These are phyloP conservation scores for Cephus sareptanus DNA, from an alignment of 2,888 invertebrate species.

Conservation along the genomic window DNA sequence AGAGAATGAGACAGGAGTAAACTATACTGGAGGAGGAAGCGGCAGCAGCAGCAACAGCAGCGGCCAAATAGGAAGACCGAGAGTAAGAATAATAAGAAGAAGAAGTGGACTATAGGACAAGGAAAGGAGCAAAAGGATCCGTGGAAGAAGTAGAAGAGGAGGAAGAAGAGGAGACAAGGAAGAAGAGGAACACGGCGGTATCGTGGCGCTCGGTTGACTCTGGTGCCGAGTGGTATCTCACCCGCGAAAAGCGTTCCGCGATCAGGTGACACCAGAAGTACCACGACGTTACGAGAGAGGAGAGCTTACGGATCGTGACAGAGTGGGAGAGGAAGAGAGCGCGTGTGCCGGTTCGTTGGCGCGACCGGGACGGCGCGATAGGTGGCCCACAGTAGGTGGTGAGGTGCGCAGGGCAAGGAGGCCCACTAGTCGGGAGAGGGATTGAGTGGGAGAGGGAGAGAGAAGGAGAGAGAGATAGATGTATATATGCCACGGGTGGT, in stretches of 20 bases:
- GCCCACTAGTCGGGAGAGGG: constrained; percentile 23
- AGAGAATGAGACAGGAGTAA: neutral
- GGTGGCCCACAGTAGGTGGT: constrained; percentile 28
- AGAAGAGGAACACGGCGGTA: constrained; percentile 7
- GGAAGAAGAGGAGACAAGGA: constrained; percentile 25
- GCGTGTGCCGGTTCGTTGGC: constrained; percentile 19
- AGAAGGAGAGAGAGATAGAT: constrained; percentile 36
- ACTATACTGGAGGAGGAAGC: neutral
- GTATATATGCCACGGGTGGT: constrained; percentile 32
- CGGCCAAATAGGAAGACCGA: constrained; percentile 23
- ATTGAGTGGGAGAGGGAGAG: constrained; percentile 26
- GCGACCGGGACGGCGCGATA: constrained; percentile 20
- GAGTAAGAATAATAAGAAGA: constrained; percentile 21
- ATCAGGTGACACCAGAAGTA: constrained; percentile 57
- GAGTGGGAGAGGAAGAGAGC: constrained; percentile 24
- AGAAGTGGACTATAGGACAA: constrained; percentile 25
- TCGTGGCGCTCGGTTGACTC: constrained; percentile 50
- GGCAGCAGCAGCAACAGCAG: neutral
- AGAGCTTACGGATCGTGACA: constrained; percentile 35
- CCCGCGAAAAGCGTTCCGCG: constrained; percentile 62
- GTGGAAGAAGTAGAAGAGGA: constrained; percentile 11
- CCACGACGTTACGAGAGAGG: constrained; percentile 21
- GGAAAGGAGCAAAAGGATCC: constrained; percentile 22
- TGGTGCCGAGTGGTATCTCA: constrained; percentile 53
- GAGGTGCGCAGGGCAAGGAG: constrained; percentile 29